Evolutionary conservation across 2,797 vertebrate species (phyloP).

Genomic region (Carduelis carduelis): DNA sequence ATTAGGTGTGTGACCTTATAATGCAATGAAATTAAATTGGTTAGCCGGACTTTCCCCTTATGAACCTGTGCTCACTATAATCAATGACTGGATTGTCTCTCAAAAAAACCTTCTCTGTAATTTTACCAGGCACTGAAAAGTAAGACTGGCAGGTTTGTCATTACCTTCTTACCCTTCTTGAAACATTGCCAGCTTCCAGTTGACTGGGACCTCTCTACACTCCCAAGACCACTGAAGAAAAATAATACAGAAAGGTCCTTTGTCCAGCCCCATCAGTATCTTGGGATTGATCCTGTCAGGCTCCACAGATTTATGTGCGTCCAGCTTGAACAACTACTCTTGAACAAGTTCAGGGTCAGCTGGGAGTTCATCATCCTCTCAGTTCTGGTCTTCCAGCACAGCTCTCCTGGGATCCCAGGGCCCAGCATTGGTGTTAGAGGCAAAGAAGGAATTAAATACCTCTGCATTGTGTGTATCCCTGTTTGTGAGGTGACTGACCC

Average conservation of each 20-base stretch:
- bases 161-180: neutral
- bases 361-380: neutral
- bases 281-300: neutral
- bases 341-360: neutral
- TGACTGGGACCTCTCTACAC: neutral
- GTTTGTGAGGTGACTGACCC: neutral
- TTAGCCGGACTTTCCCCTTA: neutral
- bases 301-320: neutral
- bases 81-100: neutral
- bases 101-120: neutral
- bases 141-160: neutral
- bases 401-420: neutral
- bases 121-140: neutral
- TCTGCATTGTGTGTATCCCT: neutral
- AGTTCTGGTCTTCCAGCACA: neutral
- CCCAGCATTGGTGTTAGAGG: fast-evolving
- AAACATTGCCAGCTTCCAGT: neutral
- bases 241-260: neutral
- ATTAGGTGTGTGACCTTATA: neutral
- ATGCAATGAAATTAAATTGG: neutral
- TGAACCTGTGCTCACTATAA: neutral
- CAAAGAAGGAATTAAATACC: neutral
- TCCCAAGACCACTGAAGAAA: neutral
- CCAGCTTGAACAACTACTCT: neutral
- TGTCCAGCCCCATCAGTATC: neutral